Conservation (phyloP, 2,888 invertebrate species). For the Psococerastis gibbosa region DNA sequence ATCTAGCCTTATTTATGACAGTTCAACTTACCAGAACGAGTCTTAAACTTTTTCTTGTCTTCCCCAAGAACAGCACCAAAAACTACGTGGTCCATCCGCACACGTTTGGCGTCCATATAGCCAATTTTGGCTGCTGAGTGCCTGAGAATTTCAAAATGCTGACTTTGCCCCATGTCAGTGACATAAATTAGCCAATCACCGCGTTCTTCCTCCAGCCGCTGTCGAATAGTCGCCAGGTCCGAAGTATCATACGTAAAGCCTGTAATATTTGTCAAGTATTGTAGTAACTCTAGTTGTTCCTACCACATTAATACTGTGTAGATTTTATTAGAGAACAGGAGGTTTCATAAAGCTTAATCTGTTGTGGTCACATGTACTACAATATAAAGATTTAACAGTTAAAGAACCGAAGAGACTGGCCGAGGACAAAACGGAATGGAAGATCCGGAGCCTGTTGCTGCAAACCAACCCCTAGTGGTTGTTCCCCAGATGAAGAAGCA, state of each 20-base stretch:
- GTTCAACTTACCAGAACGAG: slow-evolving; percentile 47
- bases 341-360: too few species aligned
- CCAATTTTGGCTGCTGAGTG: slow-evolving; percentile 62
- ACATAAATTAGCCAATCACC: slow-evolving; percentile 84
- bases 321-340: too few species aligned
- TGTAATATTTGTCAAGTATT: too few species aligned
- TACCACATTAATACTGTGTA: too few species aligned
- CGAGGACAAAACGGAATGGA: too few species aligned
- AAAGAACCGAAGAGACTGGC: too few species aligned
- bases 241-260: slow-evolving; percentile 88
- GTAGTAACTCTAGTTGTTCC: too few species aligned
- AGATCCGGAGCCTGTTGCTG: too few species aligned
- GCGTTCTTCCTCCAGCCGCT: slow-evolving; percentile 66
- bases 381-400: too few species aligned
- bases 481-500: too few species aligned
- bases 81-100: slow-evolving; percentile 73
- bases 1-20: background rate
- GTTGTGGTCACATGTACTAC: too few species aligned
- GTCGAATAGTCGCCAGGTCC: slow-evolving; percentile 81
- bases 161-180: slow-evolving; percentile 78
- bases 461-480: too few species aligned
- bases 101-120: slow-evolving; percentile 40
- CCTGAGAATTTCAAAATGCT: slow-evolving; percentile 55
- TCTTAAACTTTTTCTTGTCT: slow-evolving; percentile 98
- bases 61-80: slow-evolving; percentile 97